Conservation (phyloP, 53 echinoderm and acorn worm species). For the Echinometra lucunter region DNA sequence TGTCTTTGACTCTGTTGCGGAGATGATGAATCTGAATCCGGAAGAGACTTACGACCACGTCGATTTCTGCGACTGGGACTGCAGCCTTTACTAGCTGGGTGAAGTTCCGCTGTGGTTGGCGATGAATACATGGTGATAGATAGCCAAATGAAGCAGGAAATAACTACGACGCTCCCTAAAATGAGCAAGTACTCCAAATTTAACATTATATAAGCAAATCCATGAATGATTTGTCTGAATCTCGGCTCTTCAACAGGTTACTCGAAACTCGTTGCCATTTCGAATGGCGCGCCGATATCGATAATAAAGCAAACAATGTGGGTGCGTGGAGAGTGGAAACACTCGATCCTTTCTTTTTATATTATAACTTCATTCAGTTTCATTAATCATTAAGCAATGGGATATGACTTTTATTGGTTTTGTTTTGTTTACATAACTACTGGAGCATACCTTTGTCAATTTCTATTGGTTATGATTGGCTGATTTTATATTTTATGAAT, state of each 20-base stretch:
- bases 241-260: not conserved
- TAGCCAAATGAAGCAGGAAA: conserved; percentile 51
- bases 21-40: not conserved
- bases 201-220: conserved; percentile 10
- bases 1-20: not conserved
- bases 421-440: no score
- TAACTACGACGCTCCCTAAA: conserved; percentile 1
- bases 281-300: conserved; percentile 30
- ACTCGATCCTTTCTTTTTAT: no score
- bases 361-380: no score
- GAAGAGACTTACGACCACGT: not conserved
- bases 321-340: no score
- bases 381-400: no score
- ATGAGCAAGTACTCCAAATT: conserved; percentile 5
- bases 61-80: conserved; percentile 64
- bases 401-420: no score
- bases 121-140: conserved; percentile 25
- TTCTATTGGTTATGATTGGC: no score
- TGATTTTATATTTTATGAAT: no score
- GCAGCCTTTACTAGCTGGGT: not conserved
- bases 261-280: not conserved
- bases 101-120: not conserved
- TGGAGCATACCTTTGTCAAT: no score
- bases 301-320: not conserved
- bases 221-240: not conserved